These are phyloP conservation scores for Periplaneta americana DNA, from an alignment of 1,140 invertebrate species.

Conservation along the genomic window DNA sequence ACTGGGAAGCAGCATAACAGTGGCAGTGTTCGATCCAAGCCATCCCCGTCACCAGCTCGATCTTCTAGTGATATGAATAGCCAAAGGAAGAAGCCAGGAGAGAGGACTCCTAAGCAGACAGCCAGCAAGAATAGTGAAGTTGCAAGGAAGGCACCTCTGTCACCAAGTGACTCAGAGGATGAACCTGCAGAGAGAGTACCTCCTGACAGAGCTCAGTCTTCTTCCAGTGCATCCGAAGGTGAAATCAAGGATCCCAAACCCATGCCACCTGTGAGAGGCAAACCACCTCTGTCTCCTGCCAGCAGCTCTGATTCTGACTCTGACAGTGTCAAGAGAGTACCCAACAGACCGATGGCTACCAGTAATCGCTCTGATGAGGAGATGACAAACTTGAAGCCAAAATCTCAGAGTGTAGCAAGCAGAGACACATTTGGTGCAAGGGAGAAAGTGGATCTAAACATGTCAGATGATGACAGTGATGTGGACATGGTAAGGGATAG, in stretches of 20 bases:
- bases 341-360: background rate
- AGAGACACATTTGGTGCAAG: background rate
- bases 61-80: background rate
- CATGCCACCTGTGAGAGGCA: background rate
- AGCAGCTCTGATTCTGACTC: background rate
- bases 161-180: conserved; percentile 31
- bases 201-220: background rate
- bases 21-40: background rate
- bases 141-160: conserved; percentile 20
- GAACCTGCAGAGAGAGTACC: conserved; percentile 23
- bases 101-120: background rate
- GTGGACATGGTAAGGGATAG: background rate
- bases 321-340: background rate
- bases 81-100: background rate
- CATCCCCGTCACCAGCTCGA: background rate
- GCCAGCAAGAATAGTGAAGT: background rate
- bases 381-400: background rate
- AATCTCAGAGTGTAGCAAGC: background rate
- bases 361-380: background rate
- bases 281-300: background rate
- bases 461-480: background rate
- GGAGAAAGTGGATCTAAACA: background rate
- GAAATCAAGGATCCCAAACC: background rate
- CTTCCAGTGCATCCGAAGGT: background rate
- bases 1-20: background rate